Evolutionary conservation across 30 jellyfish, hydroid and myxozoan species (phyloP).

Genomic region (Turritopsis dohrnii): DNA sequence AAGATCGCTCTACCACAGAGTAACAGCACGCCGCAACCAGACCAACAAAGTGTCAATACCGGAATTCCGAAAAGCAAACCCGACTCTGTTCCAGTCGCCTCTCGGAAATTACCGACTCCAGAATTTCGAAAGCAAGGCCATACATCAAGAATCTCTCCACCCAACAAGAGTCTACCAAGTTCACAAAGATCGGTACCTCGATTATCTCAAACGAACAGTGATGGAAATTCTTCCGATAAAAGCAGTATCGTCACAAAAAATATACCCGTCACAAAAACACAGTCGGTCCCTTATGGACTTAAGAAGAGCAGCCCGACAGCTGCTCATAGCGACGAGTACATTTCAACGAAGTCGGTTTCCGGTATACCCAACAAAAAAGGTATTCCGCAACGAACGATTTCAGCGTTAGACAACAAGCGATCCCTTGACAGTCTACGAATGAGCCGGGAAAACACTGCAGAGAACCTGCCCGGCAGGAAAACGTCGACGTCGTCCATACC

Average conservation of each 20-base stretch:
- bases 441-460: constrained; percentile 9
- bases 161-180: background rate
- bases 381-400: background rate
- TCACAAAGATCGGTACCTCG: constrained; percentile 6
- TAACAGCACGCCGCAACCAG: background rate
- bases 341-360: background rate
- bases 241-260: background rate
- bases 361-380: constrained; percentile 16
- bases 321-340: background rate
- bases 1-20: background rate
- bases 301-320: background rate
- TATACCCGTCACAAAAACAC: background rate
- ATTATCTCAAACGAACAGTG: background rate
- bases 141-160: background rate
- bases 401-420: constrained; percentile 12
- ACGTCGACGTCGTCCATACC: constrained; percentile 1
- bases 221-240: background rate
- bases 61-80: background rate
- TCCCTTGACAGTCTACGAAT: constrained; percentile 12
- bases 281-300: background rate
- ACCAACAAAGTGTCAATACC: background rate
- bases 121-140: background rate
- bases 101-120: background rate
- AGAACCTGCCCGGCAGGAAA: background rate
- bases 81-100: background rate